Base-by-base conservation (phyloP, 2,888 invertebrate species). In the Coleophora flavipennella region DNA sequence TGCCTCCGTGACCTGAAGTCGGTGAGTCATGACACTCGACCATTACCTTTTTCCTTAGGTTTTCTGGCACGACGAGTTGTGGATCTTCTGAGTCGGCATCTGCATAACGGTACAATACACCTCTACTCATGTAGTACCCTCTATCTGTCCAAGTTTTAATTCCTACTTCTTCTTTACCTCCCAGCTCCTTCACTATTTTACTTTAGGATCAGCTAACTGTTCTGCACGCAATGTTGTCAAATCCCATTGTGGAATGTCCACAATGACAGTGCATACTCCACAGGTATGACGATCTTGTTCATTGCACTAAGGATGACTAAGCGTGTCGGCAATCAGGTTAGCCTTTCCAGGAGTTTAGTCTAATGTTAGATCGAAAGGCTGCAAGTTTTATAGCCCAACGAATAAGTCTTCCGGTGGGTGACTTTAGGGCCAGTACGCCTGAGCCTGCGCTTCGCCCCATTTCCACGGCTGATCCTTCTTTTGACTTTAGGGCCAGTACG, bases 361-460 rank as follows among this genome's bases (percentile, higher is more conserved):
- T 3, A 77, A 57, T 0, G 55, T 46, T 3, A 77, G 42, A 27
- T 74, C 56, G 42, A 58, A 77, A 1, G 54, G 44, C 45, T 75
- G 68, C 1, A n/a, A 85, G 41, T 9, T 51, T 42, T 8, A 83
- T 33, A 0, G 69, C 67, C 84, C 80, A 85, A 31, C 81, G 45
- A 0, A 66, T 67, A 0, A 86, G 44, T 27, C 79, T 42, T 9
- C 74, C 73, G n/a, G 59, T 55, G 0, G 68, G 67, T 7, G 73
- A 56, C 42, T 74, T 72, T 4, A 75, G 31, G 3, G 53, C 47
- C 41, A 65, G 45, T 6, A 85, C n/a, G n/a, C n/a, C n/a, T n/a
- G n/a, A n/a, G 3, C 10, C 33, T 57, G 51, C 2, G 45, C 49
- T 3, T 20, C 1, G 1, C 20, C 44, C 60, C 61, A 62, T 3